Evolutionary conservation across 1,140 invertebrate genomes (phyloP), one percentile per base, ranked within the genome.

Genomic region (Drosophila ambigua): DNA sequence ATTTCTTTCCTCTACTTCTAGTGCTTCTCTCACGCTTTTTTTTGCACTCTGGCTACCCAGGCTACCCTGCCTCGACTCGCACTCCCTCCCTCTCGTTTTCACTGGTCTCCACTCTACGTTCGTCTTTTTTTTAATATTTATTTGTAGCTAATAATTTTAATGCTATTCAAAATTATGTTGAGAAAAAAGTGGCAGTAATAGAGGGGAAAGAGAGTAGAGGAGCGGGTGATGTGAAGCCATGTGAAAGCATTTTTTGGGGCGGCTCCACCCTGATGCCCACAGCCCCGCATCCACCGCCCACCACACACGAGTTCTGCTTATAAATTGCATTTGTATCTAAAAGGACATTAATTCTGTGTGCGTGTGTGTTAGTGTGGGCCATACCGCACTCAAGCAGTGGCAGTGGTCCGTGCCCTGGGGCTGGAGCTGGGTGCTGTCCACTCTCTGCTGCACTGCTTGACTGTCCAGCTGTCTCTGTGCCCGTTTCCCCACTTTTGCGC

Each of bases 91-190:
- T 57, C 45, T 41, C 16, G 41, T 63, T 35, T 28, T 20, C 15
- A 24, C 15, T 54, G 31, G 8, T 31, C 31, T 9, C 31, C 45
- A 41, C 63, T 64, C 43, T 63, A 60, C 28, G 50, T 31, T 48
- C 24, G n/a, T 35, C 51, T 13, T 43, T 60, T 52, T 55, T 46
- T 62, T 63, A 65, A 53, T 73, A 51, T 67, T 63, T 62, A 78
- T 85, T 89, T 89, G 80, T 84, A 89, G 84, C 84, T 89, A 89
- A 89, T 89, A 89, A 89, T 89, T 89, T 89, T 89, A 89, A 89
- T 89, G 85, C 82, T 89, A 89, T 89, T 89, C 84, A 89, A 89
- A 89, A 89, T 89, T 89, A 89, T 89, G 84, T 89, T 89, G 65
- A 46, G 65, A 77, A 73, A 75, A 83, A 64, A 62, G 55, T 35